phyloP scores from a whole-genome alignment of 2,113 vertebrate species.

The Odocoileus hemionus region DNA sequence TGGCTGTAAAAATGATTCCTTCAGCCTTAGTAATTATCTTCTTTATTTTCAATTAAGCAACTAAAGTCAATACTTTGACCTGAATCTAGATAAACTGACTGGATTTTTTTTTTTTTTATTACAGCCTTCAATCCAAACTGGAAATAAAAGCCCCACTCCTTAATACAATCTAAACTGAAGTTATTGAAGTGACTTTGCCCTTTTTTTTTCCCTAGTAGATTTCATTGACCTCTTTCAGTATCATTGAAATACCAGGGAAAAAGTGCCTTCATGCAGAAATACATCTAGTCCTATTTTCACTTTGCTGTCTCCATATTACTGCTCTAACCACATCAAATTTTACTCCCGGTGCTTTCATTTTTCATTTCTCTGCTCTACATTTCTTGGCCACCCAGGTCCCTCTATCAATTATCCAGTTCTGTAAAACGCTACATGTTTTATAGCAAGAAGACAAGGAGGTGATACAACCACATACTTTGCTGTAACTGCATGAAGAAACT shows the following conservation, averaged over 20 bases:
- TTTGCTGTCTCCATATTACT: background rate
- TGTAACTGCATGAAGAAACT: background rate
- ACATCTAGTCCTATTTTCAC: background rate
- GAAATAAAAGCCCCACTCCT: background rate
- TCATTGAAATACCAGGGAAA: background rate
- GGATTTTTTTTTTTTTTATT: background rate
- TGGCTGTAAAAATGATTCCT: background rate
- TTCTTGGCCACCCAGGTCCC: background rate
- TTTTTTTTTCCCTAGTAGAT: background rate
- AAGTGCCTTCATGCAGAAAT: background rate
- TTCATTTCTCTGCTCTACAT: background rate
- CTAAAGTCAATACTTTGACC: background rate
- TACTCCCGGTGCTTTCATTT: background rate
- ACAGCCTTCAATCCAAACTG: background rate
- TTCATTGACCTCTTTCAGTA: background rate
- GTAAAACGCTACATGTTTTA: background rate
- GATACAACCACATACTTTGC: background rate
- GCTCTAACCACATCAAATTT: conserved; percentile 1
- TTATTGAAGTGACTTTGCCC: background rate
- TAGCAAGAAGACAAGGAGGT: background rate
- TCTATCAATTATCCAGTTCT: background rate
- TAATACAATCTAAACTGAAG: background rate
- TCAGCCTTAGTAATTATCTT: background rate
- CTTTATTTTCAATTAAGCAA: background rate
- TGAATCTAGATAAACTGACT: background rate